These are phyloP conservation scores for Asbolus verrucosus DNA, from an alignment of 1,140 invertebrate genomes.

Conservation along the genomic window DNA sequence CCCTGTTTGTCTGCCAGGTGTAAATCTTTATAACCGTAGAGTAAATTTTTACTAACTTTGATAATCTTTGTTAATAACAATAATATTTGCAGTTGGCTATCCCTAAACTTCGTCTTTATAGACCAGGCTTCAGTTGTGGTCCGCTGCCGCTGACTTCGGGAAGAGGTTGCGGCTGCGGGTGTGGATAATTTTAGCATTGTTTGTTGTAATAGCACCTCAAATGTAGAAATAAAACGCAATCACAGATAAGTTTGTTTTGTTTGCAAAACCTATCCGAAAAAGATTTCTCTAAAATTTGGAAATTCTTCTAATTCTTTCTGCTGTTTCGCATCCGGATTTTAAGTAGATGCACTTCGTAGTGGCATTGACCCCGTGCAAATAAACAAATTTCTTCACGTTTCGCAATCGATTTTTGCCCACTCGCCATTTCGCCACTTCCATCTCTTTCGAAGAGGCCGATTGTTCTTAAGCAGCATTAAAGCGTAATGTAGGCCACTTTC, in stretches of 20 bases:
- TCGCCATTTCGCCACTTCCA: constrained; percentile 24
- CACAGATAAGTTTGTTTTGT: no score
- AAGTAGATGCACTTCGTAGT: constrained; percentile 14
- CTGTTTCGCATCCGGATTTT: no score
- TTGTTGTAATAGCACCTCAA: no score
- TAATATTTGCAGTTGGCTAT: constrained; percentile 3
- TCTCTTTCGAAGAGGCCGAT: background rate
- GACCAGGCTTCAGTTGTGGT: no score
- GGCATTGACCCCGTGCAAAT: constrained; percentile 24
- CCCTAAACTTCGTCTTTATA: no score
- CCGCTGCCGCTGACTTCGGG: no score
- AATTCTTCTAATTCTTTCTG: no score
- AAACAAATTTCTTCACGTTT: constrained; percentile 1
- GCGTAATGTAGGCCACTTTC: constrained; percentile 46
- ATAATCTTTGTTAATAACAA: background rate
- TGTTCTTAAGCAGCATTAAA: constrained; percentile 4
- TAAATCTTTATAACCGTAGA: background rate
- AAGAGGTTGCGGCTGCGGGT: background rate
- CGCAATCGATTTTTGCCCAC: constrained; percentile 24
- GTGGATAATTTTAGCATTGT: constrained; percentile 3
- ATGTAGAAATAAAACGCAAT: no score
- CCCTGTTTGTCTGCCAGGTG: background rate
- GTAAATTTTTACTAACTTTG: no score
- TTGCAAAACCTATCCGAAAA: no score
- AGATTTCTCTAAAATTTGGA: no score